These are phyloP conservation scores for Drosophila rufa DNA, from an alignment of 1,140 invertebrate genomes.

Conservation along the genomic window DNA sequence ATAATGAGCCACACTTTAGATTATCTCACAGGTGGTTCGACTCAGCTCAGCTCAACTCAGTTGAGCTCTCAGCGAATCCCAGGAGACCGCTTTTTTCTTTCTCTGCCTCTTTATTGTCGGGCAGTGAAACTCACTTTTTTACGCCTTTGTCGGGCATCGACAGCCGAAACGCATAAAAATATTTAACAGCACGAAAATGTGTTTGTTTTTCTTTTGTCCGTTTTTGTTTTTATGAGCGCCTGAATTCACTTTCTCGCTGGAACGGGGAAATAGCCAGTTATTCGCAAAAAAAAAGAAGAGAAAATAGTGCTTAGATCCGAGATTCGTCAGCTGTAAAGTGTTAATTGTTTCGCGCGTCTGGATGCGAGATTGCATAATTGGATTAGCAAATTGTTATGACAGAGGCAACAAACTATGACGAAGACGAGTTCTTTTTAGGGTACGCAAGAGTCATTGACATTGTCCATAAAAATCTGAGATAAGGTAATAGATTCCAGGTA, in stretches of 20 bases:
- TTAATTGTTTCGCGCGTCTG: constrained; percentile 46
- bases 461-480: neutral
- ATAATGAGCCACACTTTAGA: constrained; percentile 63
- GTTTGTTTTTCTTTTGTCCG: constrained; percentile 14
- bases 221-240: constrained; percentile 34
- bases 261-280: constrained; percentile 33
- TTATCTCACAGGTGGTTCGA: constrained; percentile 70
- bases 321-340: constrained; percentile 45
- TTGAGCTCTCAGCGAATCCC: no score
- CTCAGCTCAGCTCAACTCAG: constrained; percentile 2
- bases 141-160: constrained; percentile 36
- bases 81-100: constrained; percentile 2
- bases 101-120: constrained; percentile 31
- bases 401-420: constrained; percentile 9
- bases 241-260: constrained; percentile 51
- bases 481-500: constrained; percentile 1
- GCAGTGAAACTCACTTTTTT: constrained; percentile 42
- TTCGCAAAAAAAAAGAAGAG: constrained; percentile 16
- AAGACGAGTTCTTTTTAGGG: constrained; percentile 1
- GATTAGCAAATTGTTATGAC: constrained; percentile 36
- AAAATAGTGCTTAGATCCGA: constrained; percentile 20
- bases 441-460: constrained; percentile 24
- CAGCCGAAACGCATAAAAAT: constrained; percentile 46
- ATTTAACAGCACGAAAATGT: constrained; percentile 43
- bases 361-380: constrained; percentile 39